Evolutionary conservation across 2,797 vertebrate species (phyloP).

Genomic region (Orientallactaga sibirica): DNA sequence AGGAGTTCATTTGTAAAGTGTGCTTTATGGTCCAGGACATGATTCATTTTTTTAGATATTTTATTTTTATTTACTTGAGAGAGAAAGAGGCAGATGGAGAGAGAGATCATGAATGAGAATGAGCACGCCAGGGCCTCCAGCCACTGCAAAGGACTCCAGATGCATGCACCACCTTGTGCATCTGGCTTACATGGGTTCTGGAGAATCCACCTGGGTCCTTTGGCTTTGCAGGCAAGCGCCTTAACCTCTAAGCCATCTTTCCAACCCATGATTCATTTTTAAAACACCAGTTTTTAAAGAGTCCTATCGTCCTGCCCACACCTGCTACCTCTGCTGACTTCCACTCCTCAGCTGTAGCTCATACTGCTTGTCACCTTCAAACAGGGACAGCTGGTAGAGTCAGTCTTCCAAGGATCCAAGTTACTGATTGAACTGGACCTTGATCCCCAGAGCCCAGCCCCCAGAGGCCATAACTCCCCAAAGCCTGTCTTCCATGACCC

Average conservation of each 20-base stretch:
- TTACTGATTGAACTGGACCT: conserved; percentile 12
- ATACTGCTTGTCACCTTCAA: neutral
- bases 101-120: too few species aligned
- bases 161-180: too few species aligned
- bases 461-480: neutral
- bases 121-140: too few species aligned
- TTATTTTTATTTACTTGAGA: too few species aligned
- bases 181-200: too few species aligned
- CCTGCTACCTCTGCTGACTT: neutral
- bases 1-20: conserved; percentile 26
- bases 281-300: conserved; percentile 42
- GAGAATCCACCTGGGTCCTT: too few species aligned
- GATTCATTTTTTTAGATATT: neutral
- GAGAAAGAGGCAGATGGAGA: too few species aligned
- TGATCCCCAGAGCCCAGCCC: neutral
- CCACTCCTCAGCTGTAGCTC: neutral
- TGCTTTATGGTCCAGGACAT: conserved; percentile 11
- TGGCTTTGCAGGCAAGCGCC: too few species aligned
- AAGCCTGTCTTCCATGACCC: conserved; percentile 45
- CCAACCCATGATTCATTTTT: conserved; percentile 19
- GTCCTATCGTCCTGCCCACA: neutral
- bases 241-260: too few species aligned
- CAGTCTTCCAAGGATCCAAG: neutral
- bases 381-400: neutral
- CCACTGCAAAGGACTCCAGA: too few species aligned